A percentile compares a stretch with the other conserved stretches of the same genome.
phyloP scores from a whole-genome alignment of 2,113 vertebrate genomes.

The Malurus melanocephalus region DNA sequence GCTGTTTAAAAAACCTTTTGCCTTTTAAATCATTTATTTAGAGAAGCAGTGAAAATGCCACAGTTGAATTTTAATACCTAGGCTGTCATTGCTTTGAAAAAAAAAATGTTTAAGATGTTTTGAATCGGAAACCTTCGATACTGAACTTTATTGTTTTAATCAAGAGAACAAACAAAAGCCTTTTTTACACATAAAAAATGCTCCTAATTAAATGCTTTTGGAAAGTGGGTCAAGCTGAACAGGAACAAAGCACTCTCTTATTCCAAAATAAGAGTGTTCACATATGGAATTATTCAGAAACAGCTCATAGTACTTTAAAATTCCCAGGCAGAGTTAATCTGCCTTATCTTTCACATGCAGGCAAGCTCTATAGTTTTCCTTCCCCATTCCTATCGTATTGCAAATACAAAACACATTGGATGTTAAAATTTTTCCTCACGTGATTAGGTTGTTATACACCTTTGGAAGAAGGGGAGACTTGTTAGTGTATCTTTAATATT shows the following conservation, averaged over 20 bases:
- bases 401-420: background rate
- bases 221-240: constrained; percentile 52
- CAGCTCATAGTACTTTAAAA: constrained; percentile 10
- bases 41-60: background rate
- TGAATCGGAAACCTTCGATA: background rate
- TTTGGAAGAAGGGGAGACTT: background rate
- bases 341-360: constrained; percentile 22
- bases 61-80: background rate
- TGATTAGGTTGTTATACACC: background rate
- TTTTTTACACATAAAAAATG: constrained; percentile 39
- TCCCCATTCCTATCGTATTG: background rate
- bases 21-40: background rate
- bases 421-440: background rate
- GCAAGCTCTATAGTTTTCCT: background rate
- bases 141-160: constrained; percentile 14
- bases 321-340: constrained; percentile 20
- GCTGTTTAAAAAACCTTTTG: background rate
- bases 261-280: constrained; percentile 24
- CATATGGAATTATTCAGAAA: constrained; percentile 47
- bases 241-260: constrained; percentile 41
- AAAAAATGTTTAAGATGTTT: background rate
- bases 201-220: constrained; percentile 31
- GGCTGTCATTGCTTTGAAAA: background rate
- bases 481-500: background rate
- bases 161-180: constrained; percentile 28